These are phyloP conservation scores for Amniataba percoides DNA, from an alignment of 2,797 vertebrate genomes.

Conservation along the genomic window DNA sequence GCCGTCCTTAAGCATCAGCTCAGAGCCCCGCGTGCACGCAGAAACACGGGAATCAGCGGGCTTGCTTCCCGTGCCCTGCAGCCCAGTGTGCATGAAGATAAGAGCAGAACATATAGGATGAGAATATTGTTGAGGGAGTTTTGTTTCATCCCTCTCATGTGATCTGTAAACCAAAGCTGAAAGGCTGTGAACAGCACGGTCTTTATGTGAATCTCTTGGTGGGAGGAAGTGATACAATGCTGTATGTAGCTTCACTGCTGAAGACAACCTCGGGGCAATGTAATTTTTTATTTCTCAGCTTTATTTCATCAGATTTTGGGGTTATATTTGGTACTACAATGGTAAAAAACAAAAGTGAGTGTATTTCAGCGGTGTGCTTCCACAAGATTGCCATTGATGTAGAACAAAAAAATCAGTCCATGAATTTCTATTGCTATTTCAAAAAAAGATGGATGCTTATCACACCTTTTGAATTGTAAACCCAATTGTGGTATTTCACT, in stretches of 20 bases:
- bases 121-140: conserved; percentile 46
- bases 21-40: conserved; percentile 48
- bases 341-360: conserved; percentile 8
- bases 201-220: conserved; percentile 50
- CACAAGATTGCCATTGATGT: conserved; percentile 22
- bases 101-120: conserved; percentile 44
- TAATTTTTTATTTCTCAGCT: conserved; percentile 26
- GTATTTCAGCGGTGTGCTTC: conserved; percentile 11
- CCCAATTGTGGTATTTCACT: background rate
- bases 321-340: conserved; percentile 28
- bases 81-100: conserved; percentile 48
- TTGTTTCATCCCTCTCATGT: conserved; percentile 68
- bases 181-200: conserved; percentile 46
- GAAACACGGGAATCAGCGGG: conserved; percentile 35
- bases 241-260: conserved; percentile 32
- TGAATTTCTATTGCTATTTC: conserved; percentile 1
- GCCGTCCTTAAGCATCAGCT: conserved; percentile 65
- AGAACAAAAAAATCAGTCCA: conserved; percentile 19
- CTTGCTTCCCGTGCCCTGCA: conserved; percentile 46
- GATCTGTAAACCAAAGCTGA: conserved; percentile 54
- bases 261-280: conserved; percentile 44
- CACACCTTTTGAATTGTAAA: background rate
- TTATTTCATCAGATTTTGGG: conserved; percentile 39
- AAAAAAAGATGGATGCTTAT: background rate
- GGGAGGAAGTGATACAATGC: conserved; percentile 54